Evolutionary conservation across 1,140 invertebrate species (phyloP).

Genomic region (Drosophila micromelanica): DNA sequence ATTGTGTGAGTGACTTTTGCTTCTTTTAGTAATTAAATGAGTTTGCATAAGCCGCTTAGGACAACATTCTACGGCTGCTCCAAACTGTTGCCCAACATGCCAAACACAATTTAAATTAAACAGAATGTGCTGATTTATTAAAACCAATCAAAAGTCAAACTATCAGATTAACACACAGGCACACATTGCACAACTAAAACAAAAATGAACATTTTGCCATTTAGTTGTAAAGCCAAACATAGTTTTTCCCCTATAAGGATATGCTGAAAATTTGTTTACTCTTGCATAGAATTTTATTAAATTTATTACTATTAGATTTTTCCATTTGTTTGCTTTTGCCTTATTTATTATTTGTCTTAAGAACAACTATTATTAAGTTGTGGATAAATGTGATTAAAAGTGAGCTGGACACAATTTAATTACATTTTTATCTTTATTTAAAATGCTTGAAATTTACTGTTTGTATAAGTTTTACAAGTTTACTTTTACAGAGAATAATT

Average conservation of each 20-base stretch:
- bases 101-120: slow-evolving; percentile 34
- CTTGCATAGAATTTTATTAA: background rate
- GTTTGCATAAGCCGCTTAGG: slow-evolving; percentile 72
- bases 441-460: too few species aligned
- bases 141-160: background rate
- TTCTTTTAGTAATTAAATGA: slow-evolving; percentile 69
- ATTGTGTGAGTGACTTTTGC: slow-evolving; percentile 41
- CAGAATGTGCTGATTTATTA: slow-evolving; percentile 13
- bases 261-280: background rate
- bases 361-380: too few species aligned
- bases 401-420: too few species aligned
- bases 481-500: too few species aligned
- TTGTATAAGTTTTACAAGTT: too few species aligned
- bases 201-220: background rate
- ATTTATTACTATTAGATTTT: too few species aligned
- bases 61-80: slow-evolving; percentile 15
- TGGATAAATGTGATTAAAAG: too few species aligned
- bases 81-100: slow-evolving; percentile 34
- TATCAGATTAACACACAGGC: background rate
- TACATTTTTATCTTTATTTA: too few species aligned
- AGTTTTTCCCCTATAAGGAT: background rate
- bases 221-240: too few species aligned
- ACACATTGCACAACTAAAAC: background rate
- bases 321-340: too few species aligned
- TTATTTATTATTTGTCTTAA: too few species aligned